These are phyloP conservation scores for Cataglyphis cursor DNA, from an alignment of 2,888 invertebrate genomes.

Conservation along the genomic window DNA sequence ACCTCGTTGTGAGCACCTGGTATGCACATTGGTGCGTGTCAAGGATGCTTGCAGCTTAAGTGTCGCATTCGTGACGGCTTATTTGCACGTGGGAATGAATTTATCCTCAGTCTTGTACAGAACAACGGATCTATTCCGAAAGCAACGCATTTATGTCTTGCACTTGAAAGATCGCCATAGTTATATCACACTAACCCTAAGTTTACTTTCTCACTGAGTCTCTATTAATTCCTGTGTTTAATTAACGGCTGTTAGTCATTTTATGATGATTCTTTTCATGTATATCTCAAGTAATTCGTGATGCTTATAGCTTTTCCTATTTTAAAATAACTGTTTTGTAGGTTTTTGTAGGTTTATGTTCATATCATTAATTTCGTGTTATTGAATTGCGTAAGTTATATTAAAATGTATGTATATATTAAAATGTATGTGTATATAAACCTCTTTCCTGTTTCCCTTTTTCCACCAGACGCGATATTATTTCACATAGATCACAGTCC, in stretches of 20 bases:
- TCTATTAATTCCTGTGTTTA: slow-evolving; percentile 57
- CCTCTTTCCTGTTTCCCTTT: background rate
- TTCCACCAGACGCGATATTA: slow-evolving; percentile 36
- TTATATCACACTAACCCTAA: slow-evolving; percentile 35
- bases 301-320: background rate
- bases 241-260: slow-evolving; percentile 44
- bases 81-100: slow-evolving; percentile 75
- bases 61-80: slow-evolving; percentile 75
- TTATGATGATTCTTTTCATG: background rate
- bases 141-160: slow-evolving; percentile 51
- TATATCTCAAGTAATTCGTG: background rate
- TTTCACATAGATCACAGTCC: slow-evolving; percentile 35
- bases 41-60: slow-evolving; percentile 67
- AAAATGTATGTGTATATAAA: background rate
- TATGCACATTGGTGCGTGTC: slow-evolving; percentile 59
- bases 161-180: slow-evolving; percentile 69
- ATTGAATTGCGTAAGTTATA: slow-evolving; percentile 29
- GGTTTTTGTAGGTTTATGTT: slow-evolving; percentile 14
- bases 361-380: slow-evolving; percentile 39
- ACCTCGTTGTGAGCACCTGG: slow-evolving; percentile 65
- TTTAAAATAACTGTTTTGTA: background rate
- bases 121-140: slow-evolving; percentile 9
- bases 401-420: slow-evolving; percentile 23
- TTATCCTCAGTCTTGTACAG: slow-evolving; percentile 68
- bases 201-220: background rate